Evolutionary conservation across 2,113 vertebrate genomes (phyloP).

Genomic region (Accipiter cooperii): DNA sequence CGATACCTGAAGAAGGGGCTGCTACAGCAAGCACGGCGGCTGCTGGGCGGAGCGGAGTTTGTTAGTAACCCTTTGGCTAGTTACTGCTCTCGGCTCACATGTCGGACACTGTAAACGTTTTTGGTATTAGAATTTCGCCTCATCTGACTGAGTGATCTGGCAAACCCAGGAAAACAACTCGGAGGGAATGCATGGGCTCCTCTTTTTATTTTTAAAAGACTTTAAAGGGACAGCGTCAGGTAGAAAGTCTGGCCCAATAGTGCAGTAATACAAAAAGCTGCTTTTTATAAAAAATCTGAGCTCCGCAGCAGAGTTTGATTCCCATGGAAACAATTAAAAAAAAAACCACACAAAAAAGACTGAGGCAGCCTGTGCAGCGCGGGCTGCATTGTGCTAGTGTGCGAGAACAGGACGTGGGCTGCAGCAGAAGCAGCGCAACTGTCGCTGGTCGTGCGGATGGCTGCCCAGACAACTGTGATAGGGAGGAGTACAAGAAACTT

Average conservation of each 20-base stretch:
- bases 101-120: constrained; percentile 69
- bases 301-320: neutral
- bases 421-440: neutral
- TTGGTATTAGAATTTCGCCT: constrained; percentile 48
- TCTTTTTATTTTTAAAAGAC: neutral
- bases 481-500: neutral
- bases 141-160: neutral
- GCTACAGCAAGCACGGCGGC: constrained; percentile 44
- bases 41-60: neutral
- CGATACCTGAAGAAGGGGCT: constrained; percentile 57
- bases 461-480: neutral
- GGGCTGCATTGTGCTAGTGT: neutral
- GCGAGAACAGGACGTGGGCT: neutral
- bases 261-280: constrained; percentile 15
- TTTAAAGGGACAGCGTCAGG: constrained; percentile 33
- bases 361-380: neutral
- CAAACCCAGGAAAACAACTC: neutral
- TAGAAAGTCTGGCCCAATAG: neutral
- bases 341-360: too few species aligned
- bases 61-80: constrained; percentile 66
- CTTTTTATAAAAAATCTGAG: constrained; percentile 25
- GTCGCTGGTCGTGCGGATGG: neutral
- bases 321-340: neutral
- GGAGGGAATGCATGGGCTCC: neutral
- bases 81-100: constrained; percentile 32